Evolutionary conservation across 2,888 invertebrate genomes (phyloP).

Genomic region (Andricus curvator): DNA sequence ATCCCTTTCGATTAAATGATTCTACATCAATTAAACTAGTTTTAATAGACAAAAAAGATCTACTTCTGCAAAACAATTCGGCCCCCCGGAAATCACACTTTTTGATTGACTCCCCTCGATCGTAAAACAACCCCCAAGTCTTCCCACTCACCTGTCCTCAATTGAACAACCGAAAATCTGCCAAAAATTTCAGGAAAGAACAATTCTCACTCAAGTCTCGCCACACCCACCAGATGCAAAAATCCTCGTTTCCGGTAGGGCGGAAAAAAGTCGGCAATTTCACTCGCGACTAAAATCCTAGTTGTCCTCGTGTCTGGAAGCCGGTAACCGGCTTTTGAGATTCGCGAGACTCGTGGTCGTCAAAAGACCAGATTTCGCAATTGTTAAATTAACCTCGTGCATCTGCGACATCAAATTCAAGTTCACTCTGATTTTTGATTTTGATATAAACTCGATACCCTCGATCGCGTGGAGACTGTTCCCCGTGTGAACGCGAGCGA

Average conservation of each 20-base stretch:
- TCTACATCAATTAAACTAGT: neutral
- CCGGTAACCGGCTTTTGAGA: constrained; percentile 43
- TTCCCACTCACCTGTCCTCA: neutral
- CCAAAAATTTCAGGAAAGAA: neutral
- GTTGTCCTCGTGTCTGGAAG: constrained; percentile 44
- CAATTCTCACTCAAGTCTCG: constrained; percentile 42
- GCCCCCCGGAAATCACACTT: neutral
- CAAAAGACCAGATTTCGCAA: constrained; percentile 47
- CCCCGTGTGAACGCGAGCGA: constrained; percentile 43
- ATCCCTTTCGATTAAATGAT: neutral
- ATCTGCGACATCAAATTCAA: constrained; percentile 49
- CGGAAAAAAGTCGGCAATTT: neutral
- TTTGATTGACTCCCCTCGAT: neutral
- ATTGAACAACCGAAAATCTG: neutral
- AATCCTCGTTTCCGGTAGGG: neutral
- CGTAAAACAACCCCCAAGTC: neutral
- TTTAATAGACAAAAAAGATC: too few species aligned
- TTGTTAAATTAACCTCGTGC: constrained; percentile 50
- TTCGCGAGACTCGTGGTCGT: constrained; percentile 14
- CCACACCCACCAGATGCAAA: constrained; percentile 52
- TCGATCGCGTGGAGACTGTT: constrained; percentile 31
- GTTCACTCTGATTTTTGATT: constrained; percentile 14
- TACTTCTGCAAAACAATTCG: neutral
- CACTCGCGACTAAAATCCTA: constrained; percentile 5
- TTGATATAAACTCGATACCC: constrained; percentile 10